phyloP scores from a whole-genome alignment of 1,140 invertebrate species.

The Drosophila lini region DNA sequence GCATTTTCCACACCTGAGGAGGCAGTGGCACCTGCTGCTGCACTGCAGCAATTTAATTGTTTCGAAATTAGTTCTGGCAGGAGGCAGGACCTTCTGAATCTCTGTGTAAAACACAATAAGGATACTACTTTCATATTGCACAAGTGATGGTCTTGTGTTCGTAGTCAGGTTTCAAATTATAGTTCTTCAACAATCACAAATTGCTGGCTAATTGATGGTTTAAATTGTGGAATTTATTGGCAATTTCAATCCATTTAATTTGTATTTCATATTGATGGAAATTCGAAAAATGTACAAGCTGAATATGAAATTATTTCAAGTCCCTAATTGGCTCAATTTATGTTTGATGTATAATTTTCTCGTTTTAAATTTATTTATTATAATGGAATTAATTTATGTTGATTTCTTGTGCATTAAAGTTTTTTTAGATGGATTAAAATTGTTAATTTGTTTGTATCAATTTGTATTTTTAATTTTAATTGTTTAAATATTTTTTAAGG shows the following conservation, averaged over 20 bases:
- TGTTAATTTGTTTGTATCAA: too few relatives aligned
- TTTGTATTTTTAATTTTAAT: background rate
- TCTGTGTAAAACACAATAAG: constrained; percentile 27
- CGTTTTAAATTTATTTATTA: background rate
- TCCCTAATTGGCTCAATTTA: background rate
- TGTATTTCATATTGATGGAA: constrained; percentile 6
- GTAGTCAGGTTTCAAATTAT: constrained; percentile 1
- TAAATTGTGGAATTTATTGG: background rate
- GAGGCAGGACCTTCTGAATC: constrained; percentile 6
- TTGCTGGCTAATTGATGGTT: constrained; percentile 7
- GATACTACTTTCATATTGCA: background rate
- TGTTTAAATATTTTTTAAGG: background rate
- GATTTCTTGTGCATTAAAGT: too few relatives aligned
- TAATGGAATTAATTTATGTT: background rate
- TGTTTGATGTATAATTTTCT: background rate
- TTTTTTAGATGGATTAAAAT: too few relatives aligned
- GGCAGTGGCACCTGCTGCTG: constrained; percentile 21
- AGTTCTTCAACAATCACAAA: constrained; percentile 11
- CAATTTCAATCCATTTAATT: background rate
- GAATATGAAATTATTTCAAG: background rate
- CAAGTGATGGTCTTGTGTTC: constrained; percentile 1
- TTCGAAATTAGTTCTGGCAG: constrained; percentile 4
- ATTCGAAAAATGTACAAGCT: constrained; percentile 4
- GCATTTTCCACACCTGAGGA: constrained; percentile 8
- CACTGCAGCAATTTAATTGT: constrained; percentile 28